Conservation (phyloP, 2,888 invertebrate genomes). For the Drosophila rellima region DNA sequence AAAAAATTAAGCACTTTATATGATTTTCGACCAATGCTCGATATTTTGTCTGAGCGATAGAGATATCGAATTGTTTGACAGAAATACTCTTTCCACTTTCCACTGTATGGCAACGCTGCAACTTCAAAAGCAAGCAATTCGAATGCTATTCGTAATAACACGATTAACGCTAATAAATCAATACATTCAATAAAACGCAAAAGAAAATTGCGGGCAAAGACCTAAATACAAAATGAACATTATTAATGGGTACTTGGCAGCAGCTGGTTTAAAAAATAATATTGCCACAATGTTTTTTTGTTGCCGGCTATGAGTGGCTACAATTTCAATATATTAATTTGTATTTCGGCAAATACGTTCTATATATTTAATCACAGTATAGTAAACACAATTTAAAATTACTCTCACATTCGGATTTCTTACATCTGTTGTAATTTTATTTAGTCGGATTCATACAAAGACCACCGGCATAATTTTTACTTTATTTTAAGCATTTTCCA, state of each 20-base stretch:
- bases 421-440: background rate
- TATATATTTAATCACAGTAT: constrained; percentile 23
- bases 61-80: constrained; percentile 35
- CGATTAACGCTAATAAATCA: background rate
- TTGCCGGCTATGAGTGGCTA: background rate
- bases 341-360: constrained; percentile 3
- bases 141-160: background rate
- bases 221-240: background rate
- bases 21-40: constrained; percentile 47
- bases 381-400: constrained; percentile 11
- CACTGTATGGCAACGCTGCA: constrained; percentile 29
- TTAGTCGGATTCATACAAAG: background rate
- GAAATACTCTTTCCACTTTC: constrained; percentile 8
- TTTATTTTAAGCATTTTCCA: constrained; percentile 35
- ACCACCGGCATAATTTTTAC: constrained; percentile 39
- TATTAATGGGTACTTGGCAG: background rate
- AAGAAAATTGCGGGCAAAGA: background rate
- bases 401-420: background rate
- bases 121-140: constrained; percentile 7
- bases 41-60: constrained; percentile 33
- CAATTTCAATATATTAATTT: background rate
- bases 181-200: too few relatives aligned
- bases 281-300: background rate
- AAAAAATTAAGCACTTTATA: constrained; percentile 54
- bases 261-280: background rate